These are phyloP conservation scores for Otus scops DNA, from an alignment of 2,797 vertebrate species.

Conservation along the genomic window DNA sequence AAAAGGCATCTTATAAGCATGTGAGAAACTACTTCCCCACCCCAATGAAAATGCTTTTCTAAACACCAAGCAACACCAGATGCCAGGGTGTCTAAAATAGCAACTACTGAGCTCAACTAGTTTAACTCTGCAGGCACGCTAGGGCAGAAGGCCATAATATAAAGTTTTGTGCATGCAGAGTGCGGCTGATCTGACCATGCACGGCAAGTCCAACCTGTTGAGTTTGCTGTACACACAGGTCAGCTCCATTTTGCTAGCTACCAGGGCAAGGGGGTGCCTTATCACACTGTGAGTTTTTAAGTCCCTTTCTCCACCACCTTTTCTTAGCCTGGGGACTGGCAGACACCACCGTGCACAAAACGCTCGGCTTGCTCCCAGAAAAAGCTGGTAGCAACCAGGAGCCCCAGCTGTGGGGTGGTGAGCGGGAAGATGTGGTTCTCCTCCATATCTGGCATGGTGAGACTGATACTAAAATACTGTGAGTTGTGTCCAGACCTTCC, in stretches of 20 bases:
- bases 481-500: not conserved
- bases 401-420: not conserved
- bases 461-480: not conserved
- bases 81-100: conserved; percentile 65
- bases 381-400: not conserved
- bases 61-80: conserved; percentile 46
- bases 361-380: not conserved
- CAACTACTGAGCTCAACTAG: conserved; percentile 38
- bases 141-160: not conserved
- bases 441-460: not conserved
- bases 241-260: not conserved
- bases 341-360: not conserved
- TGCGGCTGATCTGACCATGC: not conserved
- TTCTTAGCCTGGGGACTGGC: not conserved
- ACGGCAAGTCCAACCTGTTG: not conserved
- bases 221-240: not conserved
- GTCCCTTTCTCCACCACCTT: not conserved
- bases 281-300: not conserved
- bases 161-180: not conserved
- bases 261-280: not conserved
- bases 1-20: not conserved
- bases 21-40: not conserved
- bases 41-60: not conserved
- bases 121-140: conserved; percentile 29
- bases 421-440: not conserved